A percentile compares a stretch with the other conserved stretches of the same genome.
These are phyloP conservation scores for Chrysolina americana DNA, from an alignment of 2,888 invertebrate genomes.

Conservation along the genomic window DNA sequence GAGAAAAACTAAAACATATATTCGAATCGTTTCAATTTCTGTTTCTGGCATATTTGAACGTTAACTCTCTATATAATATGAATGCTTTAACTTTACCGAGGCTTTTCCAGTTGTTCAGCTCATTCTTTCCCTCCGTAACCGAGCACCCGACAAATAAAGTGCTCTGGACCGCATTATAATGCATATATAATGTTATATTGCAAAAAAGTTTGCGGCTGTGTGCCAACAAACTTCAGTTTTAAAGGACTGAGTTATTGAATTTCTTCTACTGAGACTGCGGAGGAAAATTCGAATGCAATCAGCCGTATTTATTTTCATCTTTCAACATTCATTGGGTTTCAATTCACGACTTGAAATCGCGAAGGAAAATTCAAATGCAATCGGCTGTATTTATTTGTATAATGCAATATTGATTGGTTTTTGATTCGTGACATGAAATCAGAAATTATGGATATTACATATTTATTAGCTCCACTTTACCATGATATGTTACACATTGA, in stretches of 20 bases:
- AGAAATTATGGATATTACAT: no score
- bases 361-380: no score
- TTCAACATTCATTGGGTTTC: no score
- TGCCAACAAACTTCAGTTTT: constrained; percentile 35
- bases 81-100: constrained; percentile 69
- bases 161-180: constrained; percentile 68
- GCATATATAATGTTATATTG: constrained; percentile 71
- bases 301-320: no score
- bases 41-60: constrained; percentile 70
- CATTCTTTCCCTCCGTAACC: constrained; percentile 59
- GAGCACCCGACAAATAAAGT: constrained; percentile 55
- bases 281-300: no score
- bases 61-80: constrained; percentile 70
- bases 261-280: constrained; percentile 3
- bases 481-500: no score
- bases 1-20: constrained; percentile 69
- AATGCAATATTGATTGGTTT: no score
- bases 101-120: constrained; percentile 64
- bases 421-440: no score
- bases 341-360: no score
- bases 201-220: constrained; percentile 65
- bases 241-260: constrained; percentile 11
- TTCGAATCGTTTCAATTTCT: constrained; percentile 70
- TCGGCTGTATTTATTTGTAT: no score
- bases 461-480: no score